Base-by-base conservation (phyloP, 30 jellyfish, hydroid and myxozoan genomes). In the Aurelia aurita region DNA sequence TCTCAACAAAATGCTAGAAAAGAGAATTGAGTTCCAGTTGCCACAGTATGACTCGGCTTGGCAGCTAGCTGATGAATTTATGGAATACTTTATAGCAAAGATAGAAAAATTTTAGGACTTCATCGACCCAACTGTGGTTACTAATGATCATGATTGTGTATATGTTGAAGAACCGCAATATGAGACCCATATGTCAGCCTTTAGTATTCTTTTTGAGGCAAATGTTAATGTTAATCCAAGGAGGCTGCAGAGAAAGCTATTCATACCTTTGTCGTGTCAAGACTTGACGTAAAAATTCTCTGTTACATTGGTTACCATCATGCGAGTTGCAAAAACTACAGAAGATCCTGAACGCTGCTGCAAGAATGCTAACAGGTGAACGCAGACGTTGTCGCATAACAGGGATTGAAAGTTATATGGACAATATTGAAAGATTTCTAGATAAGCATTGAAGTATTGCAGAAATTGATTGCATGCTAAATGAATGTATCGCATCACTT, bases 211-310 rank as follows among this genome's bases (percentile, higher is more conserved):
- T 26, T 21, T 51, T 46, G 86, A 74, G 86, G 47, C 86, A n/a
- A 25, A 74, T 45, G 76, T 74, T 15, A 57, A 45, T 18, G 51
- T n/a, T n/a, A n/a, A 74, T 23, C 86, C 16, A 74, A 59, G 26
- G 74, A 74, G 86, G 74, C 74, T 74, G 86, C 86, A 74, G 74
- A 51, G 44, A 74, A 74, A 32, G 86, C 86, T 75, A 74, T 74
- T 15, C 86, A 53, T 53, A 53, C 78, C 31, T 74, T 74, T 74
- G 86, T 74, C 44, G 26, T 74, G 31, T 74, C 86, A 74, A 74
- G 86, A 75, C 79, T 74, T 68, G 13, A 12, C 21, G 21, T 16
- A 11, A 51, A 51, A 16, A 25, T 15, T 26, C 14, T 21, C 83
- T 28, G 61, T 80, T 18, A 53, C 53, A 55, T 77, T 26, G 3